Evolutionary conservation across 1,140 invertebrate genomes (phyloP).

Genomic region (Maniola jurtina): DNA sequence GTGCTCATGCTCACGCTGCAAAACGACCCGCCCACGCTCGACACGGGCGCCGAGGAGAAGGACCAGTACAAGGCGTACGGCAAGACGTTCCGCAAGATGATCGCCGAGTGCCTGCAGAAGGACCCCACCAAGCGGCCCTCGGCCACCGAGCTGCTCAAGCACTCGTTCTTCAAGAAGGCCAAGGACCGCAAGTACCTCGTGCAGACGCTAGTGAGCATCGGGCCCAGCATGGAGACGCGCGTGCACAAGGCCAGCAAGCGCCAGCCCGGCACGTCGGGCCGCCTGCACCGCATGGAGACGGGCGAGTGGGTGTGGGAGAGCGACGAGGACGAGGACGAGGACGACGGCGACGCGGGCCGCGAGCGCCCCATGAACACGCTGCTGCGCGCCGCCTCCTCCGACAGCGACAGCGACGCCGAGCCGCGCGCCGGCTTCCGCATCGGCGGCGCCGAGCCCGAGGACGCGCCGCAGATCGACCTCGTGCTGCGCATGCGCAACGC

Average conservation of each 20-base stretch:
- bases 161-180: slow-evolving; percentile 99
- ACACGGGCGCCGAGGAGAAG: slow-evolving; percentile 93
- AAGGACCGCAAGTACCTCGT: slow-evolving; percentile 98
- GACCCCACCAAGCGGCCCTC: slow-evolving; percentile 97
- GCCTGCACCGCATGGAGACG: slow-evolving; percentile 95
- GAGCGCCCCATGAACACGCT: slow-evolving; percentile 80
- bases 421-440: slow-evolving; percentile 59
- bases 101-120: slow-evolving; percentile 97
- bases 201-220: slow-evolving; percentile 92
- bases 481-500: slow-evolving; percentile 83
- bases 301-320: slow-evolving; percentile 99
- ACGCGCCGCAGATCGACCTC: slow-evolving; percentile 59
- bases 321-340: slow-evolving; percentile 80
- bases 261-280: slow-evolving; percentile 94
- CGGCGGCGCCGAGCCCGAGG: slow-evolving; percentile 50
- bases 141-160: slow-evolving; percentile 97
- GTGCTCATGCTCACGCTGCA: slow-evolving; percentile 98
- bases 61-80: slow-evolving; percentile 99
- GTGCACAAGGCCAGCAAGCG: slow-evolving; percentile 92
- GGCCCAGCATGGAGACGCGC: slow-evolving; percentile 91
- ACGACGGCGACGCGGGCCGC: slow-evolving; percentile 59
- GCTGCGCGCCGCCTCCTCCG: slow-evolving; percentile 79
- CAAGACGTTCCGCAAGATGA: slow-evolving; percentile 98
- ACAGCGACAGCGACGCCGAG: slow-evolving; percentile 74
- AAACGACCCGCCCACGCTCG: slow-evolving; percentile 98